phyloP scores from a whole-genome alignment of 2,797 vertebrate species.

The Melanotaenia maccullochi region DNA sequence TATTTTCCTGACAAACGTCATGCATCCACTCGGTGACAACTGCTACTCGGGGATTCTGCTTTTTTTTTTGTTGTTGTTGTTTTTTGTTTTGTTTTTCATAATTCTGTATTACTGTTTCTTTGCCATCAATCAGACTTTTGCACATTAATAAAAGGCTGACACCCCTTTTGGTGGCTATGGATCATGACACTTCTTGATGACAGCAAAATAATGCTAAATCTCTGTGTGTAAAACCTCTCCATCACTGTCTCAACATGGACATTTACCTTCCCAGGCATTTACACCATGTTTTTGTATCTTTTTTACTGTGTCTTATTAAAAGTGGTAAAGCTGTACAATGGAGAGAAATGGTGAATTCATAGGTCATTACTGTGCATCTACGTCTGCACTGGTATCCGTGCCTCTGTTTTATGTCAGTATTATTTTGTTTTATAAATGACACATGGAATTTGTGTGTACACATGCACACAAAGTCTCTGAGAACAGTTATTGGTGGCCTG shows the following conservation, averaged over 20 bases:
- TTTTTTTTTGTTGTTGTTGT: no score
- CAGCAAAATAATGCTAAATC: slow-evolving; percentile 46
- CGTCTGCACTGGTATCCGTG: slow-evolving; percentile 51
- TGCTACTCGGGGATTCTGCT: no score
- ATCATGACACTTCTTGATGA: slow-evolving; percentile 35
- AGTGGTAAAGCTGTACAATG: slow-evolving; percentile 28
- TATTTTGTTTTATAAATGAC: slow-evolving; percentile 44
- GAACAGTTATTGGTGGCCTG: slow-evolving; percentile 57
- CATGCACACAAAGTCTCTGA: slow-evolving; percentile 40
- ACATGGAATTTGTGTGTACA: slow-evolving; percentile 26
- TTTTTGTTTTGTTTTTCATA: neutral
- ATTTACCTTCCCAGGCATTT: slow-evolving; percentile 45
- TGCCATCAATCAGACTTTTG: slow-evolving; percentile 35
- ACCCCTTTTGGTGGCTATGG: slow-evolving; percentile 36
- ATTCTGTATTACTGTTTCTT: slow-evolving; percentile 21
- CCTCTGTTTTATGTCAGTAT: slow-evolving; percentile 63
- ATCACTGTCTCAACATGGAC: slow-evolving; percentile 33
- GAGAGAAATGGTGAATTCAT: slow-evolving; percentile 56
- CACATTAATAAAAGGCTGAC: slow-evolving; percentile 42
- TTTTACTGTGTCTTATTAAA: slow-evolving; percentile 47
- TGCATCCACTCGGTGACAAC: neutral
- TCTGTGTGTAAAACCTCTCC: slow-evolving; percentile 23
- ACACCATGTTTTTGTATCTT: slow-evolving; percentile 39
- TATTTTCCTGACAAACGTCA: neutral
- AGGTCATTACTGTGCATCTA: slow-evolving; percentile 65